phyloP scores from a whole-genome alignment of 2,113 vertebrate species.

The Connochaetes taurinus region DNA sequence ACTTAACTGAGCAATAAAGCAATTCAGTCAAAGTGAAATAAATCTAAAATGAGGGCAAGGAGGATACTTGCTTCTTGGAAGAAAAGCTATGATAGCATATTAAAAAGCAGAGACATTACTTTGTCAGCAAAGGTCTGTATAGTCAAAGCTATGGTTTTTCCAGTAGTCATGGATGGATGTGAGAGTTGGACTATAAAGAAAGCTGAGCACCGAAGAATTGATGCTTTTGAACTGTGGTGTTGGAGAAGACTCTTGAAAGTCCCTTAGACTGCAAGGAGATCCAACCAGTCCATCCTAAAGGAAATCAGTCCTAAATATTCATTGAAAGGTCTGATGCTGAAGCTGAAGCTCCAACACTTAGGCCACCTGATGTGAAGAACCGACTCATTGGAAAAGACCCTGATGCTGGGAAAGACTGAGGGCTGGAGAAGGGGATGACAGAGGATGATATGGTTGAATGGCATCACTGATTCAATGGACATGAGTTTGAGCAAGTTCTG shows the following conservation, averaged over 20 bases:
- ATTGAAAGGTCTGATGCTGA: neutral
- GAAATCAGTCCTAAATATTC: neutral
- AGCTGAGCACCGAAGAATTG: rapidly evolving
- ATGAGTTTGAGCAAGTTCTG: neutral
- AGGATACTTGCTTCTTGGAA: neutral
- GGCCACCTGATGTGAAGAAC: neutral
- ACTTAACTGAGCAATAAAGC: neutral
- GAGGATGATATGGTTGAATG: neutral
- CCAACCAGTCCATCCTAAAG: neutral
- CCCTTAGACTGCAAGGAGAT: neutral
- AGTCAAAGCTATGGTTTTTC: neutral
- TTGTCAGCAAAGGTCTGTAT: neutral
- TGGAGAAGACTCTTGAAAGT: neutral
- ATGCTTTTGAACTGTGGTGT: neutral
- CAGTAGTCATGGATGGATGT: neutral
- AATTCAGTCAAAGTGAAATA: neutral
- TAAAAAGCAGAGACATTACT: neutral
- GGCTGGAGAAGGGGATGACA: neutral
- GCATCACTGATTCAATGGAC: neutral
- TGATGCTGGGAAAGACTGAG: neutral
- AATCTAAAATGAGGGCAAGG: neutral
- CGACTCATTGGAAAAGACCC: neutral
- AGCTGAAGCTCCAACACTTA: neutral
- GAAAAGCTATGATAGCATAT: neutral
- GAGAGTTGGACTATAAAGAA: neutral